These are phyloP conservation scores for Battus philenor DNA, from an alignment of 1,140 invertebrate genomes.

Conservation along the genomic window DNA sequence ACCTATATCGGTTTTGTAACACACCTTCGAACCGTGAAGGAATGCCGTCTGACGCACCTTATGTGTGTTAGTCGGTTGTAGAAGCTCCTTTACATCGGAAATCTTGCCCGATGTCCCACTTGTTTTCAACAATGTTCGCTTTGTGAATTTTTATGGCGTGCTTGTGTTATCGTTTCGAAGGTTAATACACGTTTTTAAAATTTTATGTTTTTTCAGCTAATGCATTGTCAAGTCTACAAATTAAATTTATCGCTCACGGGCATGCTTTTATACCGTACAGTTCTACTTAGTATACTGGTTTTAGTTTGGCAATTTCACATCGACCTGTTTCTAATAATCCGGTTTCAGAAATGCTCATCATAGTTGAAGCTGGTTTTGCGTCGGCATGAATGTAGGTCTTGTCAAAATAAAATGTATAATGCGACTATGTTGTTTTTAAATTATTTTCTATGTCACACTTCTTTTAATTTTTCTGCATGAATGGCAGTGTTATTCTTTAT, in stretches of 20 bases:
- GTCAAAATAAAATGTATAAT: not conserved
- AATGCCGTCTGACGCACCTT: slow-evolving; percentile 24
- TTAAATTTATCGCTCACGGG: not conserved
- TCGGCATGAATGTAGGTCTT: not conserved
- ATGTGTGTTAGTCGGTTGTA: slow-evolving; percentile 24
- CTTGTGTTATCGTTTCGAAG: too few relatives aligned
- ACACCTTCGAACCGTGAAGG: slow-evolving; percentile 43
- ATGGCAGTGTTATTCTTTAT: too few relatives aligned
- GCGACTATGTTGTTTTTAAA: not conserved
- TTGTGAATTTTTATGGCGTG: not conserved
- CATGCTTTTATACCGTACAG: slow-evolving; percentile 5
- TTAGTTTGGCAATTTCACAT: slow-evolving; percentile 5
- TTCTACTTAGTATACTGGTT: slow-evolving; percentile 9
- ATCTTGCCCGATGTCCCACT: slow-evolving; percentile 2
- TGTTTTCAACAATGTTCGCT: not conserved
- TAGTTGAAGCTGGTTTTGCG: not conserved
- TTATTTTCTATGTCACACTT: too few relatives aligned
- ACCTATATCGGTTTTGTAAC: slow-evolving; percentile 47
- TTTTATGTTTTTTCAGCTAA: too few relatives aligned
- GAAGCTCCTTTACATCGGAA: slow-evolving; percentile 1
- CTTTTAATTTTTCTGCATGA: too few relatives aligned
- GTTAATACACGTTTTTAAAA: too few relatives aligned
- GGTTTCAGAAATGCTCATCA: slow-evolving; percentile 6
- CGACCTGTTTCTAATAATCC: slow-evolving; percentile 6
- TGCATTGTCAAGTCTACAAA: not conserved